These are phyloP conservation scores for Fregata magnificens DNA, from an alignment of 2,113 vertebrate species.

Conservation along the genomic window DNA sequence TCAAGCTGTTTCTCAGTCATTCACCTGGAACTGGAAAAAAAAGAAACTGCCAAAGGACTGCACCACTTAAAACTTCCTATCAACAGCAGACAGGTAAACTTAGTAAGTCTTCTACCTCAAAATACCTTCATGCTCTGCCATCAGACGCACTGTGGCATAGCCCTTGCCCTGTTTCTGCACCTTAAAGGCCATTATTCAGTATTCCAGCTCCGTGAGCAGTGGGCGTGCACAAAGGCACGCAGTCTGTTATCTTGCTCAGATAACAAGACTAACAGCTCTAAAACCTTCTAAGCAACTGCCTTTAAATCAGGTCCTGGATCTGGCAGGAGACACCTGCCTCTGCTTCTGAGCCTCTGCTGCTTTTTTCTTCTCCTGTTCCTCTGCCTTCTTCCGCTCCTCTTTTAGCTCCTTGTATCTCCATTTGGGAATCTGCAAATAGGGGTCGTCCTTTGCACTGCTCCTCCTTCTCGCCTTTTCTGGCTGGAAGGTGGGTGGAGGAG, in stretches of 20 bases:
- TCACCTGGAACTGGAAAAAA: background rate
- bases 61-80: background rate
- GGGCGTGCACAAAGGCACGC: background rate
- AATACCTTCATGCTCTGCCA: background rate
- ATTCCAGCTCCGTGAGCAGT: background rate
- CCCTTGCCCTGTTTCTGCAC: background rate
- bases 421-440: slow-evolving; percentile 89
- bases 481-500: slow-evolving; percentile 80
- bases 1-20: background rate
- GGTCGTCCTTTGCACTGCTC: slow-evolving; percentile 77
- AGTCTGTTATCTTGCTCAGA: background rate
- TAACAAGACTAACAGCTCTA: background rate
- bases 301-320: slow-evolving; percentile 68
- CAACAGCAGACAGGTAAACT: background rate
- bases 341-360: slow-evolving; percentile 74
- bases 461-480: slow-evolving; percentile 78
- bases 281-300: background rate
- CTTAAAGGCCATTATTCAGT: background rate
- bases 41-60: background rate
- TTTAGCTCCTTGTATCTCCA: slow-evolving; percentile 96
- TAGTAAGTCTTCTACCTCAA: background rate
- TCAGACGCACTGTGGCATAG: background rate
- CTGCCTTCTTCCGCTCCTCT: slow-evolving; percentile 87
- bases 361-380: slow-evolving; percentile 84
- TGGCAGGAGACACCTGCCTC: slow-evolving; percentile 42